Conservation (phyloP, 2,797 vertebrate species). For the Lithobates sylvaticus region DNA sequence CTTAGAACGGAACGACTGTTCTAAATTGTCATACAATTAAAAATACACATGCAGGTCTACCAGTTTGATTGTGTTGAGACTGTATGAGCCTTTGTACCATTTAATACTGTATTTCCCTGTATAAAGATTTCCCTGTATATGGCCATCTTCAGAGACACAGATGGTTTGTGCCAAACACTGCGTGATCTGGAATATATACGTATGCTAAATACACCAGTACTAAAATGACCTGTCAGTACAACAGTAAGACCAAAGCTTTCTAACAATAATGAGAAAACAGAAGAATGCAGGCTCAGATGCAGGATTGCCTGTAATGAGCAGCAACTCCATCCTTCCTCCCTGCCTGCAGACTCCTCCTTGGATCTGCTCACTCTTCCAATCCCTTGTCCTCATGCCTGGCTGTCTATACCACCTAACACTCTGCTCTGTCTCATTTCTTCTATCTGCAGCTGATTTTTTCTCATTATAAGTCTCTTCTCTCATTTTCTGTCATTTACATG, state of each 20-base stretch:
- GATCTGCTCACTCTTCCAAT: constrained; percentile 9
- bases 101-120: not conserved
- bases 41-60: too few relatives aligned
- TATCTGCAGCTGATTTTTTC: not conserved
- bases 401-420: not conserved
- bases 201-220: not conserved
- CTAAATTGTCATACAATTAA: too few relatives aligned
- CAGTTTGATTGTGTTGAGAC: too few relatives aligned
- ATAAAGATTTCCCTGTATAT: not conserved
- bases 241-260: not conserved
- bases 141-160: not conserved
- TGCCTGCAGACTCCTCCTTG: constrained; percentile 27
- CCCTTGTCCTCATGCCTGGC: constrained; percentile 14
- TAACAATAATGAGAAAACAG: not conserved
- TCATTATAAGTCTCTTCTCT: not conserved
- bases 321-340: constrained; percentile 4
- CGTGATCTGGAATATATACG: not conserved
- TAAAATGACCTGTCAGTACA: not conserved
- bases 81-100: too few relatives aligned
- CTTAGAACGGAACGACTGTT: too few relatives aligned
- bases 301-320: not conserved
- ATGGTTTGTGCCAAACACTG: not conserved
- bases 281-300: not conserved
- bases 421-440: constrained; percentile 1
- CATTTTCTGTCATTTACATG: not conserved